A percentile compares a stretch with the other conserved stretches of the same genome.
Evolutionary conservation across 2,888 invertebrate species (phyloP).

Genomic region (Chorisops tibialis): DNA sequence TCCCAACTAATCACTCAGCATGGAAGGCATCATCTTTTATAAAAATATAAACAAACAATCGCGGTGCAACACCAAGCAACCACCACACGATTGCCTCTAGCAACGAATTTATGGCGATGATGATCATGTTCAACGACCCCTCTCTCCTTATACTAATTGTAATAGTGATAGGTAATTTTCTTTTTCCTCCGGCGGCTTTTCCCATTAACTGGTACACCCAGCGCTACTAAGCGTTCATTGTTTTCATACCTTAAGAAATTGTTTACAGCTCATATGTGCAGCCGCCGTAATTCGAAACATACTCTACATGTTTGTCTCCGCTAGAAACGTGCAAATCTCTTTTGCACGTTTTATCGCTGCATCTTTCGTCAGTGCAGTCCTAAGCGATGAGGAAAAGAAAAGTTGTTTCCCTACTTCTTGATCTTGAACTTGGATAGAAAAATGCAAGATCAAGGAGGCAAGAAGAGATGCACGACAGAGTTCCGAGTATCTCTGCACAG

Average conservation of each 20-base stretch:
- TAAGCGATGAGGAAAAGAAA: background rate
- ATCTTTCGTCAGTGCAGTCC: too few species aligned
- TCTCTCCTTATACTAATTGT: background rate
- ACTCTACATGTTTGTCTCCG: too few species aligned
- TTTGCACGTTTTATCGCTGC: too few species aligned
- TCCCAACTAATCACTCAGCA: conserved; percentile 25
- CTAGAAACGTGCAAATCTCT: too few species aligned
- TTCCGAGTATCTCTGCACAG: too few species aligned
- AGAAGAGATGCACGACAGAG: too few species aligned
- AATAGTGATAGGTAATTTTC: conserved; percentile 12
- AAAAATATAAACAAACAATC: conserved; percentile 17
- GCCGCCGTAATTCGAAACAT: too few species aligned
- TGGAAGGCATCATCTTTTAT: conserved; percentile 29
- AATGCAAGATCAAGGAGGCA: background rate
- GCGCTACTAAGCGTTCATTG: too few species aligned
- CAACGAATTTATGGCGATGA: conserved; percentile 5
- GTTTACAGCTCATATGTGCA: too few species aligned
- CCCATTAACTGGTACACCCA: too few species aligned
- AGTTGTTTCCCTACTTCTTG: conserved; percentile 4
- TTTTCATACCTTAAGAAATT: too few species aligned
- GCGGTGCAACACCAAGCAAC: background rate
- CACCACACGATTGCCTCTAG: background rate
- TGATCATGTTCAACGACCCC: conserved; percentile 19
- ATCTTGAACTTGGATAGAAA: conserved; percentile 17
- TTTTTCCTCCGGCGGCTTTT: conserved; percentile 1